Base-by-base conservation (phyloP, 2,797 vertebrate species). In the Smutsia gigantea region DNA sequence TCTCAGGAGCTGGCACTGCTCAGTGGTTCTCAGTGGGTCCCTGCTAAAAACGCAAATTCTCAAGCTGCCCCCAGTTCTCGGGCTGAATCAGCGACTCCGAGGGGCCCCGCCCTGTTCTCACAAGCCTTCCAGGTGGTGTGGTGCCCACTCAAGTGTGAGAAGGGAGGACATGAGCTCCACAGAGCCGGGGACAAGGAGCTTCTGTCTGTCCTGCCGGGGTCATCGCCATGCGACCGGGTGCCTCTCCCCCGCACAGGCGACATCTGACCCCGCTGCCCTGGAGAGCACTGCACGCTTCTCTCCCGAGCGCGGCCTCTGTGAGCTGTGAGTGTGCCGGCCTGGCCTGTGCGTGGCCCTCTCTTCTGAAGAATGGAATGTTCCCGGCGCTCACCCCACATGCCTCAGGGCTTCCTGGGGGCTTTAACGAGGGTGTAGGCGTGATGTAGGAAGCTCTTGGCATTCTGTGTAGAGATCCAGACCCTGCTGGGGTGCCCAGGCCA, bases 371-470 rank as follows among this genome's bases (percentile, higher is more conserved):
- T 0, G 23, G 37, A 69, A 82, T 66, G 86, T 79, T 27, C 75
- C 59, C 15, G 13, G 4, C 0, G 0, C 85, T 59, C 31, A 55
- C 42, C 86, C 63, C 83, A 72, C 78, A 57, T 29, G 66, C 34
- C 71, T 46, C 51, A 7, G 61, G 83, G 66, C n/a, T 81, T n/a
- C 37, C 77, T 5, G 29, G 69, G 61, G 71, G 69, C 29, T 85
- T 68, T 92, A 95, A 92, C 55, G 53, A 97, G 95, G 17, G 49
- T 74, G 92, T 90, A 77, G 97, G 96, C 49, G 68, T 42, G 27
- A 17, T 5, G 68, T 59, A 49, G 95, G 95, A 92, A 31, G 92
- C 63, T 42, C 63, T 4, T 19, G 64, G 57, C 89, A 96, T 97
- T 77, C 78, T 93, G 10, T 57, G 49, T 0, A 2, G 75, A 69